These are phyloP conservation scores for Anas bernieri DNA, from an alignment of 2,797 vertebrate species.

Conservation along the genomic window DNA sequence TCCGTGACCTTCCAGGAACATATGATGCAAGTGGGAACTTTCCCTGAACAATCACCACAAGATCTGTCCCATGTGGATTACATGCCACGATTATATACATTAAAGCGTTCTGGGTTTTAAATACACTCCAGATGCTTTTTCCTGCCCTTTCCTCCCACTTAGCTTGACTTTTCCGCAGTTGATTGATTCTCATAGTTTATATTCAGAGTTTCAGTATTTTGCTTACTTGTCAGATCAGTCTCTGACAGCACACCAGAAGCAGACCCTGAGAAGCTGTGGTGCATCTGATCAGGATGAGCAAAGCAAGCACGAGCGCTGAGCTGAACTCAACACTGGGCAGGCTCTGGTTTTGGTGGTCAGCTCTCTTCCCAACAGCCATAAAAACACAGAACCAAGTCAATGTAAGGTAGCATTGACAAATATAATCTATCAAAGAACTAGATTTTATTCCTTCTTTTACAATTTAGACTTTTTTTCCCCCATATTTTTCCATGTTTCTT, in stretches of 20 bases:
- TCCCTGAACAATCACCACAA: neutral
- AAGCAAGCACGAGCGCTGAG: neutral
- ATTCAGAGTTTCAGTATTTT: neutral
- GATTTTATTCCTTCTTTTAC: neutral
- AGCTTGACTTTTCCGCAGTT: neutral
- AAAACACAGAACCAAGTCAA: neutral
- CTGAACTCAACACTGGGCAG: neutral
- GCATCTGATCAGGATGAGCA: neutral
- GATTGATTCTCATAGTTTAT: slow-evolving; percentile 6
- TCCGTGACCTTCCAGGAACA: slow-evolving; percentile 1
- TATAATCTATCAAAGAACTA: neutral
- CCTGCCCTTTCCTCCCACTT: slow-evolving; percentile 41
- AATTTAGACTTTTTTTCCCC: neutral
- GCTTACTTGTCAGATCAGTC: neutral
- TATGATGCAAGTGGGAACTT: slow-evolving; percentile 18
- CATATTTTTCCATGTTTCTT: neutral
- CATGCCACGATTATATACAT: slow-evolving; percentile 17
- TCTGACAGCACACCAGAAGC: neutral
- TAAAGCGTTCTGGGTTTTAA: slow-evolving; percentile 6
- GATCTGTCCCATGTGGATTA: slow-evolving; percentile 6
- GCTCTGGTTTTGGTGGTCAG: slow-evolving; percentile 22
- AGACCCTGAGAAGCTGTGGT: neutral
- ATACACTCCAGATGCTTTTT: slow-evolving; percentile 48
- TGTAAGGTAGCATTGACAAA: neutral
- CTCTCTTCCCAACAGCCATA: neutral